Percentiles rank a stretch among this genome's conserved stretches.
Conservation (phyloP, 2,888 invertebrate genomes). For the Leuctra nigra region DNA sequence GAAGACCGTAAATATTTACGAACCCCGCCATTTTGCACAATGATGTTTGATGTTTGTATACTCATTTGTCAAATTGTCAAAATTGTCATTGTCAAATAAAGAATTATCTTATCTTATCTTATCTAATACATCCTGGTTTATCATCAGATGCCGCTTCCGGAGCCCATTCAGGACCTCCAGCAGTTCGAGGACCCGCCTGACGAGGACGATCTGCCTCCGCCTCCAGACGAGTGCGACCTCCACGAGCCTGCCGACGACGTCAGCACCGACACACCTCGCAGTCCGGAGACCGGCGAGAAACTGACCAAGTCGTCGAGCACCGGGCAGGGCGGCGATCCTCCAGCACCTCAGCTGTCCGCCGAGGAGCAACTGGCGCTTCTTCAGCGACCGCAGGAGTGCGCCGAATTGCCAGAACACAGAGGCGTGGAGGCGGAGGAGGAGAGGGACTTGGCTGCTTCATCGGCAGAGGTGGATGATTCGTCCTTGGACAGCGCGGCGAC, state of each 20-base stretch:
- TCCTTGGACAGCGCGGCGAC: slow-evolving; percentile 31
- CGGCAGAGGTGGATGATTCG: slow-evolving; percentile 22
- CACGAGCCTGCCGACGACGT: background rate
- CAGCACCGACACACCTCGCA: background rate
- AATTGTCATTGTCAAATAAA: no score
- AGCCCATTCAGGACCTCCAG: slow-evolving; percentile 5
- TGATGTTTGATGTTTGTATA: no score
- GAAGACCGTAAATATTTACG: no score
- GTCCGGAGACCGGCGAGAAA: slow-evolving; percentile 21
- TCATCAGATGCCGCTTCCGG: slow-evolving; percentile 7
- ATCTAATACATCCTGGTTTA: background rate
- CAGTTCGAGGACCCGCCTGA: slow-evolving; percentile 2
- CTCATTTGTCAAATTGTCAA: no score
- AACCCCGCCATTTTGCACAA: no score
- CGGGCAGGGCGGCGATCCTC: background rate
- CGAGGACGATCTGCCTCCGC: slow-evolving; percentile 12
- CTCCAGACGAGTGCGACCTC: slow-evolving; percentile 6
- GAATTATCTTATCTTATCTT: background rate
- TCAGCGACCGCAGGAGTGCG: slow-evolving; percentile 29
- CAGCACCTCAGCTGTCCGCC: background rate
- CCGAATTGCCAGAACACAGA: slow-evolving; percentile 20
- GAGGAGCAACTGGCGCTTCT: slow-evolving; percentile 26
- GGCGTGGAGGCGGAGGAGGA: background rate
- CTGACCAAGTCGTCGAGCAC: background rate
- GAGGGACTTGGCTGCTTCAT: slow-evolving; percentile 7